Conservation (phyloP, 2,888 invertebrate species). For the Parelbella ahira region DNA sequence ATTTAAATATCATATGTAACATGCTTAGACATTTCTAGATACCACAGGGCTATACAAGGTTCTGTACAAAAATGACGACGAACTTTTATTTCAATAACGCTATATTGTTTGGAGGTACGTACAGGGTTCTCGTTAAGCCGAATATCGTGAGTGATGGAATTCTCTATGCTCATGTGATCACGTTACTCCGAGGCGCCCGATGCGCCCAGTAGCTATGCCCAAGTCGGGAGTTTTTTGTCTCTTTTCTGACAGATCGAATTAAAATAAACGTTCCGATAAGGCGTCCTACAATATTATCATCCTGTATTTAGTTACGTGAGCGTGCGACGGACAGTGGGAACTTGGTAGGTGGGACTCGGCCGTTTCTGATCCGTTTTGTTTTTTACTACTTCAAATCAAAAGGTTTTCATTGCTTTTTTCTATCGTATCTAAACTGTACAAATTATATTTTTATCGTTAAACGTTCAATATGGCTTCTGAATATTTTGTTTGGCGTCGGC, state of each 20-base stretch:
- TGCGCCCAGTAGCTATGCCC: slow-evolving; percentile 64
- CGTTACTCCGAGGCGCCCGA: slow-evolving; percentile 39
- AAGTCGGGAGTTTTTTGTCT: slow-evolving; percentile 62
- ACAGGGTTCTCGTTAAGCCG: slow-evolving; percentile 15
- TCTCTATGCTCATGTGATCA: slow-evolving; percentile 40
- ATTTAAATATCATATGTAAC: no score
- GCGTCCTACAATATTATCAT: slow-evolving; percentile 73
- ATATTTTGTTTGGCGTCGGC: no score
- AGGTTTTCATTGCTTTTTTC: slow-evolving; percentile 9
- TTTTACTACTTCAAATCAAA: slow-evolving; percentile 36
- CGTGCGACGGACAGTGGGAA: slow-evolving; percentile 70
- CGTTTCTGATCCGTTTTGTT: slow-evolving; percentile 40
- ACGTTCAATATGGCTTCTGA: slow-evolving; percentile 5
- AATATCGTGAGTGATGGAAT: slow-evolving; percentile 36
- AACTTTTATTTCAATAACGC: neutral
- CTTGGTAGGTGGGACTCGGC: slow-evolving; percentile 66
- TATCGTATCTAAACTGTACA: slow-evolving; percentile 1
- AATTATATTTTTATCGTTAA: slow-evolving; percentile 1
- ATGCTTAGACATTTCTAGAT: no score
- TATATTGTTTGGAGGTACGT: slow-evolving; percentile 14
- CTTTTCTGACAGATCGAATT: slow-evolving; percentile 78
- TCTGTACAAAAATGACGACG: no score
- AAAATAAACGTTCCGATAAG: slow-evolving; percentile 78
- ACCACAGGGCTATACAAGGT: no score
- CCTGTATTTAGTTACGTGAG: slow-evolving; percentile 77